phyloP scores from a whole-genome alignment of 2,888 invertebrate species.

The Drosophila diplacantha region DNA sequence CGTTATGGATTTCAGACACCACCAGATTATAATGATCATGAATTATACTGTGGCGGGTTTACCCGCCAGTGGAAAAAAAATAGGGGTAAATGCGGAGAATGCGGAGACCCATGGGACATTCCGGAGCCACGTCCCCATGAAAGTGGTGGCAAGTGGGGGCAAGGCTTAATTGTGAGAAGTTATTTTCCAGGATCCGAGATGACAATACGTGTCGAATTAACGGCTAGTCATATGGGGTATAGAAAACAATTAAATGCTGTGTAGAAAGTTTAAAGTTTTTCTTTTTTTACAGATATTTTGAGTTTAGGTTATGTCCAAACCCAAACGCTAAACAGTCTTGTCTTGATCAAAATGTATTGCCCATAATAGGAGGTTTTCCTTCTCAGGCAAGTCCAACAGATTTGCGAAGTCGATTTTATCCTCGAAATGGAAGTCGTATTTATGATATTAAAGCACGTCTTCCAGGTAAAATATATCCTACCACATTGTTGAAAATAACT shows the following conservation, averaged over 20 bases:
- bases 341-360: constrained; percentile 85
- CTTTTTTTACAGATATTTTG: constrained; percentile 81
- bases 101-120: constrained; percentile 90
- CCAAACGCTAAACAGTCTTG: constrained; percentile 86
- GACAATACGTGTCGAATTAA: constrained; percentile 88
- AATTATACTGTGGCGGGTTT: constrained; percentile 91
- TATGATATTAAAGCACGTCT: constrained; percentile 86
- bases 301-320: constrained; percentile 89
- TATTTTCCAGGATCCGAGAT: constrained; percentile 84
- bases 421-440: constrained; percentile 86
- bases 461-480: constrained; percentile 73
- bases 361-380: constrained; percentile 78
- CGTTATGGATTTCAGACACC: constrained; percentile 92
- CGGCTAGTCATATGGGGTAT: constrained; percentile 89
- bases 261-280: not conserved
- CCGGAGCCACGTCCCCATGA: constrained; percentile 87
- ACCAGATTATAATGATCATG: constrained; percentile 93
- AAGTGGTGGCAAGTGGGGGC: constrained; percentile 89
- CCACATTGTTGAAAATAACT: not conserved
- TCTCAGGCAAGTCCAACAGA: constrained; percentile 78
- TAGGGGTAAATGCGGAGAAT: constrained; percentile 90
- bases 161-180: constrained; percentile 88
- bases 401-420: constrained; percentile 83
- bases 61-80: constrained; percentile 89
- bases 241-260: too few relatives aligned